Evolutionary conservation across 2,113 vertebrate genomes (phyloP), one percentile per base, ranked within the genome.

Genomic region (Pelodiscus sinensis): DNA sequence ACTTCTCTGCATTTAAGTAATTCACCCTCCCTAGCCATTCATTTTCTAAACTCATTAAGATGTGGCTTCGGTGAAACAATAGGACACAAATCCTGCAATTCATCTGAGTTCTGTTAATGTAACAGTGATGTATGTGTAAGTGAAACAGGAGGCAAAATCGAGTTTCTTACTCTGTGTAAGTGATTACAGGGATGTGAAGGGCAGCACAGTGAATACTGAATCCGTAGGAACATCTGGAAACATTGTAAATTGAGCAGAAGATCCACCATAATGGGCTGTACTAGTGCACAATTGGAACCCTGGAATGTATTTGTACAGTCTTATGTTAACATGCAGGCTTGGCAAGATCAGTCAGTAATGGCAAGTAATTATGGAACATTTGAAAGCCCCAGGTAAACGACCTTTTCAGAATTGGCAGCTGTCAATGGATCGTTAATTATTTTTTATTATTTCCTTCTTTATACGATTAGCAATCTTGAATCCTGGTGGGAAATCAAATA

Each of bases 381-480:
- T 96, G 93, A 97, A 97, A 97, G 83, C 78, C 77, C 60, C 71
- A 96, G 95, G 92, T 97, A 97, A 96, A 96, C 87, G 96, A 94
- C 58, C 78, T 97, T 94, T 97, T 96, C 87, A 97, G 88, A 97
- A 96, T 51, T 95, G 96, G 97, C 96, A 96, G 88, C 16, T 73
- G 0, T 94, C 91, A 93, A 89, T 93, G 83, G 90, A 92, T 96
- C 87, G 94, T 98, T 98, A 97, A 94, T 97, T 97, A 97, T 95
- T 97, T 92, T 44, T 97, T 95, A 84, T 92, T 92, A 83, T 92
- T 96, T 95, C 86, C 90, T 88, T 89, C 95, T 94, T 95, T 91
- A 57, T 95, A 90, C 31, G 25, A 92, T 83, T 88, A 96, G 62
- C 50, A 92, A 84, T 89, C 10, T 78, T 95, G 96, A 92, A 95